These are phyloP conservation scores for Pomacea canaliculata DNA, from an alignment of 2,888 invertebrate species.

Conservation along the genomic window DNA sequence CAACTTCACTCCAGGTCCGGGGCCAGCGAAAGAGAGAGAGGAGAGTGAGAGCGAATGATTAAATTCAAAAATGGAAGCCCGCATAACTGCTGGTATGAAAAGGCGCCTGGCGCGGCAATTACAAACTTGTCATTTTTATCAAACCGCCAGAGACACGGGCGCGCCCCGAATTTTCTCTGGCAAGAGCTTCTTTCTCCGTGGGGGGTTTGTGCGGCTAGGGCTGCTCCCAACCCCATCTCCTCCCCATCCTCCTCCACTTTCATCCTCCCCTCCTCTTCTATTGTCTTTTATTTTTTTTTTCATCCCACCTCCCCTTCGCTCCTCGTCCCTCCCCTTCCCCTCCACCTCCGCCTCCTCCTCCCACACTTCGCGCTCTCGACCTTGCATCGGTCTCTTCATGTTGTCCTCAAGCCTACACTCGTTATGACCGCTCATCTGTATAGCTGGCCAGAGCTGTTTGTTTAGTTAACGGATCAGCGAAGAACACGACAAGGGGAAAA, in stretches of 20 bases:
- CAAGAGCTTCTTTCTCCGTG: too few relatives aligned
- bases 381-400: too few relatives aligned
- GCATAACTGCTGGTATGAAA: conserved; percentile 17
- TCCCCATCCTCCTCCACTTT: not conserved
- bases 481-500: too few relatives aligned
- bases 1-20: not conserved
- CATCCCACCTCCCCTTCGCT: not conserved
- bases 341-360: not conserved
- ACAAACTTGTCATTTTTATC: conserved; percentile 30
- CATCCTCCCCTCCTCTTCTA: not conserved
- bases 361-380: not conserved
- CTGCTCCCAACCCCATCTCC: not conserved
- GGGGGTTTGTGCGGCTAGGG: too few relatives aligned
- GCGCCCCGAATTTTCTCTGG: not conserved
- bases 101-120: conserved; percentile 17
- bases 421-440: too few relatives aligned
- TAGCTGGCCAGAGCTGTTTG: too few relatives aligned
- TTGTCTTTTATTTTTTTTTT: not conserved
- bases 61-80: conserved; percentile 27
- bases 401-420: too few relatives aligned
- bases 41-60: conserved; percentile 19
- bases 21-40: not conserved
- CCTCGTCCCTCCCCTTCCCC: not conserved
- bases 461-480: too few relatives aligned
- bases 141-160: conserved; percentile 1